These are phyloP conservation scores for Caiman crocodilus DNA, from an alignment of 2,797 vertebrate genomes.

Conservation along the genomic window DNA sequence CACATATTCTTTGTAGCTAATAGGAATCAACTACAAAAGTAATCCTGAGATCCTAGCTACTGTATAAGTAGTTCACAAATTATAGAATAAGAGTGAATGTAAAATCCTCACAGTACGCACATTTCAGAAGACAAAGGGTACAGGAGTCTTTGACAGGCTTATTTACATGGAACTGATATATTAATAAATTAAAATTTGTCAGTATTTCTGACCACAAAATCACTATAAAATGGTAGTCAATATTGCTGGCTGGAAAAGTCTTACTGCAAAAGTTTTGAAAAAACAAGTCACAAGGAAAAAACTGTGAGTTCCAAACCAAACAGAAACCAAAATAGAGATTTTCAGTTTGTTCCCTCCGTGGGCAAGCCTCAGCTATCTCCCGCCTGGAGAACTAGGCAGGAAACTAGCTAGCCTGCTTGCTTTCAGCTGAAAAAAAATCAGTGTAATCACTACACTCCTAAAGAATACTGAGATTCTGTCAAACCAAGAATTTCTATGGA, in stretches of 20 bases:
- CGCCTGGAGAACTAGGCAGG: neutral
- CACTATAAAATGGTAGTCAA: neutral
- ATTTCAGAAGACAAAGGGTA: neutral
- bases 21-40: neutral
- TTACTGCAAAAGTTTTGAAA: neutral
- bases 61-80: neutral
- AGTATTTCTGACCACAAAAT: neutral
- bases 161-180: neutral
- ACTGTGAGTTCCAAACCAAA: too few species aligned
- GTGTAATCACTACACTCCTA: neutral
- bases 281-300: neutral
- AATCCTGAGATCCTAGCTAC: neutral
- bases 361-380: neutral
- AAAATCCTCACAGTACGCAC: too few species aligned
- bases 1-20: neutral
- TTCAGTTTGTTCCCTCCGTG: neutral
- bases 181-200: neutral
- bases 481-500: neutral
- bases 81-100: too few species aligned
- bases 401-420: neutral
- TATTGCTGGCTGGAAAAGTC: too few species aligned
- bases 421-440: slow-evolving; percentile 21
- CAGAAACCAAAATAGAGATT: neutral
- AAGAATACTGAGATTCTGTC: neutral
- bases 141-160: neutral